Evolutionary conservation across 2,888 invertebrate genomes (phyloP).

Genomic region (Dynastes maya): DNA sequence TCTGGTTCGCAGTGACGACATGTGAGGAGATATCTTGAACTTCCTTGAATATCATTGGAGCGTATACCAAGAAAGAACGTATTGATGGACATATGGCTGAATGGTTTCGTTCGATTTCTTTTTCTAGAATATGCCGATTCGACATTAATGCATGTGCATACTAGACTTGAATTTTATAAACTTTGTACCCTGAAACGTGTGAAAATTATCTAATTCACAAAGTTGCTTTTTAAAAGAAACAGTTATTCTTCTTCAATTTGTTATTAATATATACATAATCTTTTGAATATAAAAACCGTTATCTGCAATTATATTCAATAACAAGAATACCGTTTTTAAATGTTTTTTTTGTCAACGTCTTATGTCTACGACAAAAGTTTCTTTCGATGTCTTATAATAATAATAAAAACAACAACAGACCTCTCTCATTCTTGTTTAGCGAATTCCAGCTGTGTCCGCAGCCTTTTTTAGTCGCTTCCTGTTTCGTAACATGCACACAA

Average conservation of each 20-base stretch:
- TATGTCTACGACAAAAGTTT: slow-evolving; percentile 12
- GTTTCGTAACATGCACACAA: slow-evolving; percentile 44
- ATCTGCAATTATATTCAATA: background rate
- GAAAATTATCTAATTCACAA: too few relatives aligned
- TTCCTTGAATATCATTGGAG: slow-evolving; percentile 14
- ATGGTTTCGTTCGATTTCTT: too few relatives aligned
- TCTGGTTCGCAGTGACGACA: slow-evolving; percentile 4
- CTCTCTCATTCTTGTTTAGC: slow-evolving; percentile 29
- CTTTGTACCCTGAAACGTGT: too few relatives aligned
- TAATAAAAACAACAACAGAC: slow-evolving; percentile 36
- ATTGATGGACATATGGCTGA: background rate
- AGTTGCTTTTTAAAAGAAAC: too few relatives aligned
- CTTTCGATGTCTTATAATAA: slow-evolving; percentile 22
- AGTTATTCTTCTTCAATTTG: too few relatives aligned
- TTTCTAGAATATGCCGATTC: too few relatives aligned
- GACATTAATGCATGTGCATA: too few relatives aligned
- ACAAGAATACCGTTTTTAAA: background rate
- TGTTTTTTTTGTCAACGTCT: slow-evolving; percentile 10
- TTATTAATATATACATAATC: too few relatives aligned
- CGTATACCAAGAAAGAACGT: background rate
- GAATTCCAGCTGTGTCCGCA: slow-evolving; percentile 44
- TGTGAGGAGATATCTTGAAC: slow-evolving; percentile 21
- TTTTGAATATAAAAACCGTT: background rate
- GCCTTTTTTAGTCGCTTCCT: slow-evolving; percentile 46
- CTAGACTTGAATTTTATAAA: too few relatives aligned